These are phyloP conservation scores for Champsocephalus gunnari DNA, from an alignment of 2,797 vertebrate genomes.

Conservation along the genomic window DNA sequence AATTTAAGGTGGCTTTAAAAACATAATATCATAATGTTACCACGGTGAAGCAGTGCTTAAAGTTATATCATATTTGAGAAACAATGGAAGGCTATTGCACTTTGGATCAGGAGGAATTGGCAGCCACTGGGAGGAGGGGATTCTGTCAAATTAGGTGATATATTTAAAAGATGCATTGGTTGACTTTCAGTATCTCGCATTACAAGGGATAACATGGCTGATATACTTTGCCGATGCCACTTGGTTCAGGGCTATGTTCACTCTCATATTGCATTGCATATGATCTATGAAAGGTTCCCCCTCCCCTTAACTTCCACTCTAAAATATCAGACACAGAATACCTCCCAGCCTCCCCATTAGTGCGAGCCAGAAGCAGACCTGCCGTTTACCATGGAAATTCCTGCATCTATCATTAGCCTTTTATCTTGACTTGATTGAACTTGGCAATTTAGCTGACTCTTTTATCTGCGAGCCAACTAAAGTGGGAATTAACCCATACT, in stretches of 20 bases:
- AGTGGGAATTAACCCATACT: slow-evolving; percentile 43
- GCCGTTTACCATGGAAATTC: slow-evolving; percentile 30
- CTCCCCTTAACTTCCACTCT: background rate
- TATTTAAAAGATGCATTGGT: slow-evolving; percentile 3
- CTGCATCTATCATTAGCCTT: slow-evolving; percentile 34
- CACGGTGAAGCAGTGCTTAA: background rate
- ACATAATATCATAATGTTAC: background rate
- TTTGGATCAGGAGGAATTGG: slow-evolving; percentile 34
- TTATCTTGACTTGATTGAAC: slow-evolving; percentile 51
- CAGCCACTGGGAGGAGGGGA: background rate
- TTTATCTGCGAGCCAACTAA: slow-evolving; percentile 41
- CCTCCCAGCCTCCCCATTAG: background rate
- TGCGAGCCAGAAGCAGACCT: background rate
- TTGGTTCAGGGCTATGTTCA: slow-evolving; percentile 18
- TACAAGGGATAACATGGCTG: slow-evolving; percentile 17
- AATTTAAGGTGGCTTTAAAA: background rate
- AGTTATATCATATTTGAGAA: slow-evolving; percentile 9
- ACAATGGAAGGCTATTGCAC: background rate
- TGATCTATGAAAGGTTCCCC: slow-evolving; percentile 17
- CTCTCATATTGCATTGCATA: background rate
- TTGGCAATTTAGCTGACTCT: slow-evolving; percentile 45
- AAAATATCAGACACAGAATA: slow-evolving; percentile 3
- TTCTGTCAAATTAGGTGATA: slow-evolving; percentile 17
- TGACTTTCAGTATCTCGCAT: slow-evolving; percentile 31
- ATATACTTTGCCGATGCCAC: background rate